Evolutionary conservation across 2,797 vertebrate species (phyloP).

Genomic region (Smutsia temminckii): DNA sequence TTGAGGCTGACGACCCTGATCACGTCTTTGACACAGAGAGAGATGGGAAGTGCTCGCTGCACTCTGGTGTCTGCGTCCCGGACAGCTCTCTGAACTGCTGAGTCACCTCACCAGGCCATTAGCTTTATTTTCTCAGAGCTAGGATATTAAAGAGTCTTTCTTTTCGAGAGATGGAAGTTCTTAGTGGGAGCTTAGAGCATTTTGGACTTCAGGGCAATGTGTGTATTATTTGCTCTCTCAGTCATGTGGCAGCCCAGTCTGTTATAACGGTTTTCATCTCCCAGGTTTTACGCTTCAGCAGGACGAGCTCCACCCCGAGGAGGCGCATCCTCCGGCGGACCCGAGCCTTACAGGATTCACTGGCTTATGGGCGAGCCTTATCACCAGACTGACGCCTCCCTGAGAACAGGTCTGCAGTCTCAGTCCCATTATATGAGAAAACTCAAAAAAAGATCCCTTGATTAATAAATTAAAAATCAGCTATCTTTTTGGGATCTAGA

Average conservation of each 20-base stretch:
- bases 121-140: conserved; percentile 20
- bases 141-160: conserved; percentile 23
- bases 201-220: conserved; percentile 31
- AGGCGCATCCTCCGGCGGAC: neutral
- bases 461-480: conserved; percentile 26
- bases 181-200: conserved; percentile 19
- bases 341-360: neutral
- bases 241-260: neutral
- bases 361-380: neutral
- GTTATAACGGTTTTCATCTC: conserved; percentile 43
- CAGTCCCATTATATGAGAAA: neutral
- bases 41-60: neutral
- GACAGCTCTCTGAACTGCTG: neutral
- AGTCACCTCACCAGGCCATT: neutral
- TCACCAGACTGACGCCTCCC: neutral
- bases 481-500: neutral
- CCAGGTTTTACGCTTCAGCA: neutral
- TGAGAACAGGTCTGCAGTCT: neutral
- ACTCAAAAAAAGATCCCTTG: neutral
- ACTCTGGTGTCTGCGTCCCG: neutral
- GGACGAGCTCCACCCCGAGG: too few species aligned
- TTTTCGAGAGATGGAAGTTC: conserved; percentile 40
- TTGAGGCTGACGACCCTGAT: neutral
- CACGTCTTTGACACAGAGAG: neutral
- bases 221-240: conserved; percentile 8